Evolutionary conservation across 2,888 invertebrate genomes (phyloP), one percentile per base, ranked within the genome.

Genomic region (Cenopis cana): DNA sequence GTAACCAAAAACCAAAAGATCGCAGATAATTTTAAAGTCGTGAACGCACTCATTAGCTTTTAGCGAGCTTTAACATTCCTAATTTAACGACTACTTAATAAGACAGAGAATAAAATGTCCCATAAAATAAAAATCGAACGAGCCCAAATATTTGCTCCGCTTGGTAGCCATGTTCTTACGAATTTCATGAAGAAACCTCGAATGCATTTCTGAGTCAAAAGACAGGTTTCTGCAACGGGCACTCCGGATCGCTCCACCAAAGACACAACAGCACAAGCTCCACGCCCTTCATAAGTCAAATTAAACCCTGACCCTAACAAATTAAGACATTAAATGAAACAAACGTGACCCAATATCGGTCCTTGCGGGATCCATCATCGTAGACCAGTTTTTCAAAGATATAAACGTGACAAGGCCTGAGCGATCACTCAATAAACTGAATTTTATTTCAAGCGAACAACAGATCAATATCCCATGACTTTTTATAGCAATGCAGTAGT

Each of bases 141-240:
- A 67, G 33, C 38, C 61, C 71, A 71, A 76, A 79, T 82, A 78
- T 79, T 81, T 75, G 77, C 76, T 81, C 78, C 81, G 76, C 79
- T 77, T 79, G 69, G 76, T 78, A 76, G 81, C 49, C 81, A 82
- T 83, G 84, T 82, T 86, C 83, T 85, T 85, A 83, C 84, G 87
- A 85, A 85, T 84, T 87, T 87, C 86, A 88, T 87, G 85, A 84
- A 86, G 84, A 83, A 81, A 85, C 86, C 82, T 86, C 82, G 85
- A 87, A 87, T 85, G 82, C 84, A 85, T 84, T 82, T 84, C 86
- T 85, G 84, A 85, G 86, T 78, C 84, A 81, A 80, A 79, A 81
- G 89, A 91, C 92, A 89, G 91, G 92, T 93, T 91, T 86, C 82
- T 70, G 84, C 85, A 86, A 85, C 89, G 85, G 89, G 87, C 89